Evolutionary conservation across 2,888 invertebrate species (phyloP), one percentile per base, ranked within the genome.

Genomic region (Trisateles emortualis): DNA sequence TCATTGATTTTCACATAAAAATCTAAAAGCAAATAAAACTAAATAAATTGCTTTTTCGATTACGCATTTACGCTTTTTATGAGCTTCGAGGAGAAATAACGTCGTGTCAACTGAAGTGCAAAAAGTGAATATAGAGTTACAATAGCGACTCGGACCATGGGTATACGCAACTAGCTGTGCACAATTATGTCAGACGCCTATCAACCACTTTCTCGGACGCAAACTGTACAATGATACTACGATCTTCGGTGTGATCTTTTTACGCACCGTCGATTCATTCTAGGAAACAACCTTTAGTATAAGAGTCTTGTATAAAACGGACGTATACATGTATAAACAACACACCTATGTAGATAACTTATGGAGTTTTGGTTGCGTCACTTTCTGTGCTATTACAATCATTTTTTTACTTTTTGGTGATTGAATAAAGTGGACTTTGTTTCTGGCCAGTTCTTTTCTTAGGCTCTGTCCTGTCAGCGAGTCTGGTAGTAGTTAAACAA

Each of bases 151-250:
- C 43, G 14, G 36, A 24, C n/a, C 26, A 39, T 36, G 40, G 44
- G 44, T 49, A 63, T 64, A 65, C 58, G 56, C 67, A 72, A 62
- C 68, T 64, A 59, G 51, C 55, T 41, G 57, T 87, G 88, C 78
- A 76, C 88, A 89, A 90, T 89, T 86, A 88, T 88, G 87, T 83
- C 87, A 86, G 70, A 76, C 82, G 89, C 82, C 88, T 72, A 84
- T 89, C 88, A 86, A 79, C 67, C 74, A 85, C 90, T 90, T 90
- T 90, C 89, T 84, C 75, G 81, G 67, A 65, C 56, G 67, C 67
- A 40, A 17, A 13, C 29, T 48, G 11, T 42, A 52, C 71, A 64
- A 68, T 26, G 68, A 64, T 67, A 63, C 70, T 66, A 58, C 52
- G 64, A 63, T 60, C 56, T 70, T 55, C 67, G 43, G 45, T 44